Percentiles rank a stretch among this genome's conserved stretches.
Conservation (phyloP, 2,888 invertebrate genomes). For the Brachyptera putata region DNA sequence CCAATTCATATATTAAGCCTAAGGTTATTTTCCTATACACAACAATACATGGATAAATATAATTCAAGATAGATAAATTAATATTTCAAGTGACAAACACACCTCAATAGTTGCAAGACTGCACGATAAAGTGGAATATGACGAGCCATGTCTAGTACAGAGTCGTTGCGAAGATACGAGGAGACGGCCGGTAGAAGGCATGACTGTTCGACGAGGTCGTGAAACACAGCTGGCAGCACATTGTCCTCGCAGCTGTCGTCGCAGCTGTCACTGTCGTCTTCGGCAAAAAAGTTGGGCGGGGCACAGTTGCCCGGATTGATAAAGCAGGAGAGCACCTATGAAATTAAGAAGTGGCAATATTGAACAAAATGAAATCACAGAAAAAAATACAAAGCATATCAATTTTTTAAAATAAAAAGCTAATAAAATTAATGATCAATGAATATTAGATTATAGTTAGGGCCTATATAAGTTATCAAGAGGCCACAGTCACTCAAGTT, state of each 20-base stretch:
- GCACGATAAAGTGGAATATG: slow-evolving; percentile 91
- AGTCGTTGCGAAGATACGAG: slow-evolving; percentile 89
- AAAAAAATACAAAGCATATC: no score
- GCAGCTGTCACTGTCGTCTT: slow-evolving; percentile 25
- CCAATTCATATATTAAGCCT: no score
- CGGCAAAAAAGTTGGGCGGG: slow-evolving; percentile 33
- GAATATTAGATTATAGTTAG: no score
- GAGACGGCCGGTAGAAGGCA: slow-evolving; percentile 83
- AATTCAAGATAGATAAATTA: no score
- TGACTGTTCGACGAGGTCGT: slow-evolving; percentile 73
- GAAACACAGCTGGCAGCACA: slow-evolving; percentile 64
- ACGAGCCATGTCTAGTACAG: slow-evolving; percentile 94
- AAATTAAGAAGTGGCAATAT: slow-evolving; percentile 19
- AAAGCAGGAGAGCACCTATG: slow-evolving; percentile 79
- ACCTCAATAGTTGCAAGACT: slow-evolving; percentile 71
- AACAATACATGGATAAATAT: no score
- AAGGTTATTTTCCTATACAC: no score
- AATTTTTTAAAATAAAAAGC: no score
- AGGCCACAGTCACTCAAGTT: no score
- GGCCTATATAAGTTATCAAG: no score
- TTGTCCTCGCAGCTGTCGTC: slow-evolving; percentile 36
- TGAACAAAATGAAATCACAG: no score
- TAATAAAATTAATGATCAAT: no score
- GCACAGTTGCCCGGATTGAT: slow-evolving; percentile 61
- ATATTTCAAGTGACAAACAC: not conserved